Evolutionary conservation across 1,140 invertebrate species (phyloP).

Genomic region (Orchestia grillus): DNA sequence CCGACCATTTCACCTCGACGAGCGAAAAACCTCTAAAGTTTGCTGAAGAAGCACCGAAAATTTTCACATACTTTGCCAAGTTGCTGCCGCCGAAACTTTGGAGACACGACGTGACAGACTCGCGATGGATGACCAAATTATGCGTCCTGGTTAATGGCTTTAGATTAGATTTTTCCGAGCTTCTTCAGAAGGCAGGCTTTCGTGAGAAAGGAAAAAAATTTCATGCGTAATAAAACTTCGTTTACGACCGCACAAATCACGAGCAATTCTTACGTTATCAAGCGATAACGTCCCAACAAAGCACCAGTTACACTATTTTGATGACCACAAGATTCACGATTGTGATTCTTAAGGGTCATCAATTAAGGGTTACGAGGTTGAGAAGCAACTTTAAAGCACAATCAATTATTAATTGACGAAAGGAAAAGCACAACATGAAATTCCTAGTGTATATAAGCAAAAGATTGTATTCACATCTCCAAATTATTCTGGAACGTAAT

Average conservation of each 20-base stretch:
- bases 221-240: neutral
- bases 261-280: neutral
- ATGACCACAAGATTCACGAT: neutral
- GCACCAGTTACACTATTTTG: too few relatives aligned
- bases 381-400: too few relatives aligned
- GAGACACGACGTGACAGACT: neutral
- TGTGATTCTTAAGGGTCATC: too few relatives aligned
- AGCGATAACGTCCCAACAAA: neutral
- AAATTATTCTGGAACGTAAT: too few relatives aligned
- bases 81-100: neutral
- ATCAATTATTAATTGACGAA: too few relatives aligned
- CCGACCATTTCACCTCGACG: neutral
- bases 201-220: neutral
- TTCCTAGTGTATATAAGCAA: too few relatives aligned
- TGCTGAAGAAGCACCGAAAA: neutral
- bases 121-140: slow-evolving; percentile 39
- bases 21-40: neutral
- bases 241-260: neutral
- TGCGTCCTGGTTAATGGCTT: slow-evolving; percentile 33
- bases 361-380: too few relatives aligned
- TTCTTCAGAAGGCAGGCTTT: neutral
- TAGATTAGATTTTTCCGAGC: slow-evolving; percentile 13
- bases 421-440: too few relatives aligned
- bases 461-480: too few relatives aligned
- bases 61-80: neutral